Evolutionary conservation across 1,140 invertebrate species (phyloP).

Genomic region (Gerris buenoi): DNA sequence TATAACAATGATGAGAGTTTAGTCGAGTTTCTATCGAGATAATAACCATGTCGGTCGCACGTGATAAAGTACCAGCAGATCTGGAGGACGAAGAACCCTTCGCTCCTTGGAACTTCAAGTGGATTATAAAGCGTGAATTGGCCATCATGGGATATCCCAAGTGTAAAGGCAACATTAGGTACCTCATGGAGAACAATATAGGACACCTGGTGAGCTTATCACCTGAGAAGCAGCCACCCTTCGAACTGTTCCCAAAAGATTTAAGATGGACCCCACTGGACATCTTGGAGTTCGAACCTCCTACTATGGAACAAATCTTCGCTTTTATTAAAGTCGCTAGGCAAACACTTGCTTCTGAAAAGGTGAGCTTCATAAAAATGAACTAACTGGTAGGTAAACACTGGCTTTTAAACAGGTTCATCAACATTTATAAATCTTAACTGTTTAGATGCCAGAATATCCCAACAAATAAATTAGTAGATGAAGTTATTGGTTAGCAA

Average conservation of each 20-base stretch:
- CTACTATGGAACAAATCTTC: conserved; percentile 45
- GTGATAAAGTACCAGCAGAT: too few species aligned
- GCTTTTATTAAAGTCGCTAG: conserved; percentile 49
- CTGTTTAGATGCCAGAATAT: too few species aligned
- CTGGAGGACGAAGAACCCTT: neutral
- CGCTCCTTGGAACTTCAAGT: conserved; percentile 41
- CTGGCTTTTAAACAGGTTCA: too few species aligned
- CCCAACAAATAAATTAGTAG: too few species aligned
- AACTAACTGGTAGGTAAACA: too few species aligned
- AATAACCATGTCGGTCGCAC: too few species aligned
- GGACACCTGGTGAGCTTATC: conserved; percentile 41
- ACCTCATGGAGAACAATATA: conserved; percentile 37
- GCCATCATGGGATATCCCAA: conserved; percentile 48
- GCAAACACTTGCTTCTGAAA: neutral
- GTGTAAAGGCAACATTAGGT: conserved; percentile 39
- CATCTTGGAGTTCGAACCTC: conserved; percentile 47
- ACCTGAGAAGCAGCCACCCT: conserved; percentile 40
- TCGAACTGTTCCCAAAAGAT: conserved; percentile 29
- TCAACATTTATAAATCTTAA: too few species aligned
- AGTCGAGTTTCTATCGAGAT: too few species aligned
- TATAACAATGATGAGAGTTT: too few species aligned
- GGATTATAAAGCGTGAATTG: conserved; percentile 39
- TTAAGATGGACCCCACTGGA: conserved; percentile 42
- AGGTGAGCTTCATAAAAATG: too few species aligned
- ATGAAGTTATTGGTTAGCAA: too few species aligned